These are phyloP conservation scores for Ctenodactylus gundi DNA, from an alignment of 2,113 vertebrate genomes.

Conservation along the genomic window DNA sequence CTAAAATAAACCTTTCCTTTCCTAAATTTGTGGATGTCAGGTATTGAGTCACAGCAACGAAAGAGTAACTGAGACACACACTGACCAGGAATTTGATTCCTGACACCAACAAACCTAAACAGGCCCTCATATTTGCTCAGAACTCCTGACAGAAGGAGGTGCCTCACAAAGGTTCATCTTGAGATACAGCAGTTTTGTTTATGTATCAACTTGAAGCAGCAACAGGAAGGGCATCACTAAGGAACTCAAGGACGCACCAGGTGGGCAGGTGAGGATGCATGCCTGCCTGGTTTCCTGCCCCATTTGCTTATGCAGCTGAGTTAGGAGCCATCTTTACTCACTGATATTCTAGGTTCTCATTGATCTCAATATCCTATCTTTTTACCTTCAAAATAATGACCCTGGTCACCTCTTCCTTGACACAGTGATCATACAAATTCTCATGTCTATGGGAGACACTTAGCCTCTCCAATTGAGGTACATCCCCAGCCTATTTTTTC, in stretches of 20 bases:
- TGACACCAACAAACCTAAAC: neutral
- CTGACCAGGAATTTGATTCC: neutral
- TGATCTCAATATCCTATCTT: neutral
- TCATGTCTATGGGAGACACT: neutral
- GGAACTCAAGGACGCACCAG: neutral
- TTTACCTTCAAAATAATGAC: neutral
- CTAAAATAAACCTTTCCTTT: too few relatives aligned
- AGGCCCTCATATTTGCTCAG: neutral
- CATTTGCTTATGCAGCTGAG: neutral
- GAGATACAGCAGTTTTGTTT: neutral
- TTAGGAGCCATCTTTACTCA: neutral
- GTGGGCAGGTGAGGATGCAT: neutral
- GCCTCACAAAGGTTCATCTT: neutral
- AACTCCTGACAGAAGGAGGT: neutral
- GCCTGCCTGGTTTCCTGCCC: too few relatives aligned
- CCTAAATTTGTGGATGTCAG: too few relatives aligned
- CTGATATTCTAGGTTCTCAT: neutral
- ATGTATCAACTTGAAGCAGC: neutral
- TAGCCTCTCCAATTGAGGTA: too few relatives aligned
- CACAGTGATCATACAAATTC: neutral
- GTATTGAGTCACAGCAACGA: too few relatives aligned
- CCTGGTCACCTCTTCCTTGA: too few relatives aligned
- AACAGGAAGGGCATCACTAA: neutral
- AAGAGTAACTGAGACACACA: too few relatives aligned
- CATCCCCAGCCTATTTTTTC: too few relatives aligned